Percentiles rank a stretch among this genome's conserved stretches.
Evolutionary conservation across 2,113 vertebrate species (phyloP).

Genomic region (Paradoxurus hermaphroditus): DNA sequence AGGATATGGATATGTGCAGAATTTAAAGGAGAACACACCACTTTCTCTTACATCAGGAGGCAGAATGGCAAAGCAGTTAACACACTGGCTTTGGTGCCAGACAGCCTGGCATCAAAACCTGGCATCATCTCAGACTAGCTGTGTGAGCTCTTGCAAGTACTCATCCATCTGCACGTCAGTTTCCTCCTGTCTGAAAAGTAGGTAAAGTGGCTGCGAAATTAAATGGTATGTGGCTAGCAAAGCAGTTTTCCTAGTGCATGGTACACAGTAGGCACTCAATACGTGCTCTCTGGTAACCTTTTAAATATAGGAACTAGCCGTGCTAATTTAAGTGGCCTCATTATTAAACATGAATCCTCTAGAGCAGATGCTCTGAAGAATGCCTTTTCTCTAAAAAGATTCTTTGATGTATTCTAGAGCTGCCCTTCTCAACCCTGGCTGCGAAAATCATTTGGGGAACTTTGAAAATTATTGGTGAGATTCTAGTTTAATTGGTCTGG

Average conservation of each 20-base stretch:
- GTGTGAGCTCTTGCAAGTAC: neutral
- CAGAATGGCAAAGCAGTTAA: neutral
- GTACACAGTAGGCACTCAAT: neutral
- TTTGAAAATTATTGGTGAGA: neutral
- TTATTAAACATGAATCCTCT: neutral
- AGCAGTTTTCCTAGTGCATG: neutral
- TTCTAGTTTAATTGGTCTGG: neutral
- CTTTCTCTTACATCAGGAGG: neutral
- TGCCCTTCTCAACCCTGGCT: neutral
- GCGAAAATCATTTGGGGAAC: neutral
- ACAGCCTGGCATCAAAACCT: conserved; percentile 19
- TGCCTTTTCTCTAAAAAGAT: neutral
- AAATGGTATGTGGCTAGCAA: neutral
- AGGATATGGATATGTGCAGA: neutral
- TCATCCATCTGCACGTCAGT: neutral
- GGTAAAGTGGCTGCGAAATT: neutral
- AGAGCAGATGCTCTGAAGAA: neutral
- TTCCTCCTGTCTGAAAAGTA: neutral
- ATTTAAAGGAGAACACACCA: neutral
- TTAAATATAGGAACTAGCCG: neutral
- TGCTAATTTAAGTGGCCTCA: neutral
- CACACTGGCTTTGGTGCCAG: conserved; percentile 28
- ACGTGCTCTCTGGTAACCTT: neutral
- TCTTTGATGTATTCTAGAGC: neutral
- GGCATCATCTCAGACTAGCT: neutral